phyloP scores from a whole-genome alignment of 2,113 vertebrate genomes.

The Proterorhinus semilunaris region DNA sequence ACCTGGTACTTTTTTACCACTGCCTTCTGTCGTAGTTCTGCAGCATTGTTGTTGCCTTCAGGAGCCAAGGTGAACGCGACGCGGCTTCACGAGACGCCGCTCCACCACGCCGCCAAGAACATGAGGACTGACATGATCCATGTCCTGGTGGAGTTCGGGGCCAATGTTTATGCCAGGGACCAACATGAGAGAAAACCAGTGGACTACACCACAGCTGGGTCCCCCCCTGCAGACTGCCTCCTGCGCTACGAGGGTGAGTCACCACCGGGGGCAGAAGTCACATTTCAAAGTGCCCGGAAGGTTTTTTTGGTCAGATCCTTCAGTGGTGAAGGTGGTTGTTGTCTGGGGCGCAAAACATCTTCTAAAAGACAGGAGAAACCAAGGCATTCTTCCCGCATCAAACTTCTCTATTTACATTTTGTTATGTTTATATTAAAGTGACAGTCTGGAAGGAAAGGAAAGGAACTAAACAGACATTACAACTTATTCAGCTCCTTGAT shows the following conservation, averaged over 20 bases:
- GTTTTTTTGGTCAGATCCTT: too few species aligned
- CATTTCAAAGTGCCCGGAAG: background rate
- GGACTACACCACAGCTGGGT: slow-evolving; percentile 79
- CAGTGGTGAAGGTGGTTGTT: too few species aligned
- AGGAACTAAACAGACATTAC: too few species aligned
- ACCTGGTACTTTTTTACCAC: background rate
- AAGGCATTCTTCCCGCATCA: too few species aligned
- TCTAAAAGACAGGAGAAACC: too few species aligned
- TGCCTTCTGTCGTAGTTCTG: too few species aligned
- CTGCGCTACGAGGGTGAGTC: slow-evolving; percentile 84
- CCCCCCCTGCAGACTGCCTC: slow-evolving; percentile 77
- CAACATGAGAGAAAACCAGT: slow-evolving; percentile 83
- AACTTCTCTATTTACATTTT: too few species aligned
- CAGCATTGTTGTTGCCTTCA: slow-evolving; percentile 34
- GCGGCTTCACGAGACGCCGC: slow-evolving; percentile 87
- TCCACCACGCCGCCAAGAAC: slow-evolving; percentile 88
- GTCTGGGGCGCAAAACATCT: too few species aligned
- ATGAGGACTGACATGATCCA: slow-evolving; percentile 82
- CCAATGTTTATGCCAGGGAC: slow-evolving; percentile 86
- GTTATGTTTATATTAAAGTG: too few species aligned
- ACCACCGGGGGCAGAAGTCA: background rate
- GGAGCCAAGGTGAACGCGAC: slow-evolving; percentile 91
- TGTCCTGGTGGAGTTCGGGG: slow-evolving; percentile 89
- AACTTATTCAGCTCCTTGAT: too few species aligned
- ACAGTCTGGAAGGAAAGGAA: too few species aligned